A percentile compares a stretch with the other conserved stretches of the same genome.
phyloP scores from a whole-genome alignment of 2,113 vertebrate genomes.

The Tragelaphus buxtoni region DNA sequence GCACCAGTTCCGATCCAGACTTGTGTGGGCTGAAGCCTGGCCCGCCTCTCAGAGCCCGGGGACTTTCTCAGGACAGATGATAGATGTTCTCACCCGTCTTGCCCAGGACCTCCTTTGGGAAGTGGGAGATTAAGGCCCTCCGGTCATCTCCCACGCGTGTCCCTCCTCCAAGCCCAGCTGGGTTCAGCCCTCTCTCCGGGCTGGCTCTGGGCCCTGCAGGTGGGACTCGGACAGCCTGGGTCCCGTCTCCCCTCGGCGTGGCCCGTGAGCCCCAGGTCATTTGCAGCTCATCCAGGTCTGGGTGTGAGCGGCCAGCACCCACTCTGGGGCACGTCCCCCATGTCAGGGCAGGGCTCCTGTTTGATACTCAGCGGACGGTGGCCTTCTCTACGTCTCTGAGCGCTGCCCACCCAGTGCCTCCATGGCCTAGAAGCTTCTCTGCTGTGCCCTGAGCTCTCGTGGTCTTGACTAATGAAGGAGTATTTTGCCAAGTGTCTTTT shows the following conservation, averaged over 20 bases:
- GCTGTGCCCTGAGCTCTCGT: rapidly evolving
- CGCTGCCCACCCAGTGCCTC: background rate
- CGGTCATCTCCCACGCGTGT: rapidly evolving
- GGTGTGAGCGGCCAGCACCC: background rate
- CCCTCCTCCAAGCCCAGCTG: background rate
- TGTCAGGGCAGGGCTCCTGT: background rate
- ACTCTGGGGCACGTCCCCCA: rapidly evolving
- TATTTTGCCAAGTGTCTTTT: background rate
- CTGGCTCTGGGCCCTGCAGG: background rate
- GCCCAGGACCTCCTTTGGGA: background rate
- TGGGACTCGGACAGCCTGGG: rapidly evolving
- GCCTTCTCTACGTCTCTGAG: background rate
- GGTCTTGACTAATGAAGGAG: background rate
- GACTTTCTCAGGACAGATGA: background rate
- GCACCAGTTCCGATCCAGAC: rapidly evolving
- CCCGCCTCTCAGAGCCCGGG: rapidly evolving
- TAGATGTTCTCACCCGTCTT: rapidly evolving
- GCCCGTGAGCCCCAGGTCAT: rapidly evolving
- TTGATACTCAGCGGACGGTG: rapidly evolving
- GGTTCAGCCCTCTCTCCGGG: background rate
- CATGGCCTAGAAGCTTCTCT: rapidly evolving
- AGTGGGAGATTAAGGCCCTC: background rate
- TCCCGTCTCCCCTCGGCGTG: background rate
- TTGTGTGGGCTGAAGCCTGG: rapidly evolving
- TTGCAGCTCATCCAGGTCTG: background rate